Evolutionary conservation across 2,888 invertebrate genomes (phyloP).

Genomic region (Tanypteryx hageni): DNA sequence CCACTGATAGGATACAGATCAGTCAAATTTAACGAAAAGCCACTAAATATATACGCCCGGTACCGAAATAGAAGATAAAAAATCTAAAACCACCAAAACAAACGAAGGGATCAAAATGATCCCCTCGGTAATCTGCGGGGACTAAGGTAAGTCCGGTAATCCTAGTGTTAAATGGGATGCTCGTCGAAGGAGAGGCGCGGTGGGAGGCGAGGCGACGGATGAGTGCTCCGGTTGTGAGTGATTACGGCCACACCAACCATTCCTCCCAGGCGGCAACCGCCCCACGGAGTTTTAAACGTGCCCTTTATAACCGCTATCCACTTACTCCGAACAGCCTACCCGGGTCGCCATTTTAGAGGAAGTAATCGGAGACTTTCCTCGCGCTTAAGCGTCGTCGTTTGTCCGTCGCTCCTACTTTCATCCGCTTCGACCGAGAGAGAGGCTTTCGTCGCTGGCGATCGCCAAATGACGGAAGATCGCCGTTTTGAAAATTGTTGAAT

Average conservation of each 20-base stretch:
- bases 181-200: not conserved
- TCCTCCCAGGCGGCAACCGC: not conserved
- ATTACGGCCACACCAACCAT: constrained; percentile 12
- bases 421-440: not conserved
- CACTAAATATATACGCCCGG: too few species aligned
- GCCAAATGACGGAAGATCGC: not conserved
- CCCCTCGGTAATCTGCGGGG: too few species aligned
- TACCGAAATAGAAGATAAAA: too few species aligned
- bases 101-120: too few species aligned
- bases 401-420: not conserved
- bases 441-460: too few species aligned
- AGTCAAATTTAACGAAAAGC: too few species aligned
- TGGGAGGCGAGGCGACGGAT: not conserved
- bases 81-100: too few species aligned
- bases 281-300: constrained; percentile 15
- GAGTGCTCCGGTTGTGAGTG: constrained; percentile 3
- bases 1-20: too few species aligned
- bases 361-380: constrained; percentile 24
- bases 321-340: constrained; percentile 17
- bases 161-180: not conserved
- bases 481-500: not conserved
- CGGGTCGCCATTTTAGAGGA: constrained; percentile 3
- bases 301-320: constrained; percentile 32
- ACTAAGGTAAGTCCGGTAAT: too few species aligned
- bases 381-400: constrained; percentile 12